These are phyloP conservation scores for Neoniphon sammara DNA, from an alignment of 2,797 vertebrate species.

Conservation along the genomic window DNA sequence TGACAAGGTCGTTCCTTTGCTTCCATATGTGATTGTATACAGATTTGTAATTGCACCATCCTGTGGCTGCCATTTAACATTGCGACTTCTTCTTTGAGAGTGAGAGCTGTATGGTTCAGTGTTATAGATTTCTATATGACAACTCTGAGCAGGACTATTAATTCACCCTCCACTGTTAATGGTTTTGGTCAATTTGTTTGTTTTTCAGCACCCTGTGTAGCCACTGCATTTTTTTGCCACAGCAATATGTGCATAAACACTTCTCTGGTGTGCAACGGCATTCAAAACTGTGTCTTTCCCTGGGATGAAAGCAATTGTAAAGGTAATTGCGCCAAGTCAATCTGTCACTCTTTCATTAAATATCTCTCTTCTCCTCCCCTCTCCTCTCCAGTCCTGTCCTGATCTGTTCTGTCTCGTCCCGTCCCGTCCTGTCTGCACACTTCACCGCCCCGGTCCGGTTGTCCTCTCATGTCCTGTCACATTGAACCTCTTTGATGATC, in stretches of 20 bases:
- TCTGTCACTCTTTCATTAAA: slow-evolving; percentile 9
- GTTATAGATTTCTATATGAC: not conserved
- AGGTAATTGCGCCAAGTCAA: slow-evolving; percentile 79
- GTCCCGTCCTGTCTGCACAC: no score
- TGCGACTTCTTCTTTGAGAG: slow-evolving; percentile 8
- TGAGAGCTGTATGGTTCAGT: not conserved
- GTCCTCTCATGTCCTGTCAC: no score
- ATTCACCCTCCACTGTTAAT: no score
- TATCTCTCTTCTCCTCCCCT: slow-evolving; percentile 5
- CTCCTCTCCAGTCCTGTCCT: not conserved
- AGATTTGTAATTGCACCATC: slow-evolving; percentile 19
- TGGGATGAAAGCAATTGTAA: slow-evolving; percentile 98
- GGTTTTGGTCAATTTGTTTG: slow-evolving; percentile 24
- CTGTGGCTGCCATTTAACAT: slow-evolving; percentile 13
- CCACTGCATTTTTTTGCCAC: slow-evolving; percentile 92
- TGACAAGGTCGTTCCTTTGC: not conserved
- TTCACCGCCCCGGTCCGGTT: no score
- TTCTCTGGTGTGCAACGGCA: slow-evolving; percentile 94
- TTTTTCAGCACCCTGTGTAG: slow-evolving; percentile 89
- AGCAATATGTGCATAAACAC: slow-evolving; percentile 99
- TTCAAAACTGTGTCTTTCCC: slow-evolving; percentile 96
- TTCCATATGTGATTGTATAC: not conserved
- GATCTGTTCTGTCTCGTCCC: not conserved
- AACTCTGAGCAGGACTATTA: not conserved
- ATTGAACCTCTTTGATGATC: slow-evolving; percentile 32